These are phyloP conservation scores for Dipodomys ordii DNA, from an alignment of 2,113 vertebrate genomes.

Conservation along the genomic window DNA sequence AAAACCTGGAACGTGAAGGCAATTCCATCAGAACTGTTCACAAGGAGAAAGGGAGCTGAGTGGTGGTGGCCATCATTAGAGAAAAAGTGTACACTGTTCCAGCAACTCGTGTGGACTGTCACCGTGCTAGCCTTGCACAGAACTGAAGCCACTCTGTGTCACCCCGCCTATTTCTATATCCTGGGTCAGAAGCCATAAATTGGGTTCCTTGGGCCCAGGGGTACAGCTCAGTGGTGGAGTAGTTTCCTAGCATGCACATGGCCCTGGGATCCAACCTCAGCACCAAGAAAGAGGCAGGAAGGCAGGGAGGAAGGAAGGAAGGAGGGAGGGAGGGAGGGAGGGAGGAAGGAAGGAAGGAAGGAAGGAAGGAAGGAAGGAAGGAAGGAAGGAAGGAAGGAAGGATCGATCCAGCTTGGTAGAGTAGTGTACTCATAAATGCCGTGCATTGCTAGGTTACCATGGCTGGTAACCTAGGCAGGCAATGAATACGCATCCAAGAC, in stretches of 20 bases:
- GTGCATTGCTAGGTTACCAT: too few species aligned
- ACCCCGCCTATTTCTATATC: background rate
- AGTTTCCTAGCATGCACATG: background rate
- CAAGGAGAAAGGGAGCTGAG: background rate
- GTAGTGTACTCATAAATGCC: background rate
- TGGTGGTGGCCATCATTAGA: background rate
- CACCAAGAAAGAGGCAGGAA: background rate
- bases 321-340: too few species aligned
- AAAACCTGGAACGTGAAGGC: constrained; percentile 73
- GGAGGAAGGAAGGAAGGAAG: too few species aligned
- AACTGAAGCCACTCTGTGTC: background rate
- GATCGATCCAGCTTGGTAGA: background rate
- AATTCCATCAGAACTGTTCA: constrained; percentile 30
- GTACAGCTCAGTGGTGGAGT: background rate
- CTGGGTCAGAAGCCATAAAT: background rate
- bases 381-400: too few species aligned
- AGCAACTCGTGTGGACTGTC: background rate
- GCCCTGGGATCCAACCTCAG: background rate
- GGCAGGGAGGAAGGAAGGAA: too few species aligned
- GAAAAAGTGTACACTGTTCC: background rate
- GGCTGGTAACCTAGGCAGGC: background rate
- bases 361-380: too few species aligned
- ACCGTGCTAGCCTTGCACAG: background rate
- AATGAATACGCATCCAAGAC: too few species aligned
- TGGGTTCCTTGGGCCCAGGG: background rate